phyloP scores from a whole-genome alignment of 2,888 invertebrate species.

The Ommatoiulus sabulosus region DNA sequence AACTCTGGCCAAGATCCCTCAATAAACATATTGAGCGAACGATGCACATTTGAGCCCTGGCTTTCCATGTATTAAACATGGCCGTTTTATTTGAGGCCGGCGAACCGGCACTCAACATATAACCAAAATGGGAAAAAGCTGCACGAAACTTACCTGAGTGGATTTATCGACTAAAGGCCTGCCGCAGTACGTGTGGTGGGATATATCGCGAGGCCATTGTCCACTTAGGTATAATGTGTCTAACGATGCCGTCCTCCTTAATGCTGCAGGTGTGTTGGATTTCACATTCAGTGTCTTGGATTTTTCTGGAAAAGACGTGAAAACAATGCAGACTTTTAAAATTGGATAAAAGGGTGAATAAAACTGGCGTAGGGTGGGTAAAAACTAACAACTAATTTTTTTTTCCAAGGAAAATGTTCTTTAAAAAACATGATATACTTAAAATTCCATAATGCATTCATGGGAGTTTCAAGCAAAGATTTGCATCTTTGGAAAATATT shows the following conservation, averaged over 20 bases:
- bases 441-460: no score
- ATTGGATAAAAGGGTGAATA: not conserved
- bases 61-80: not conserved
- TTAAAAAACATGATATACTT: no score
- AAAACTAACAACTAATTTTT: no score
- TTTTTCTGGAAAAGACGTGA: constrained; percentile 54
- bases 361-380: no score
- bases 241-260: constrained; percentile 78
- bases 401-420: no score
- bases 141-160: constrained; percentile 75
- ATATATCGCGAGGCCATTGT: constrained; percentile 78
- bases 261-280: constrained; percentile 52
- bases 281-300: constrained; percentile 55
- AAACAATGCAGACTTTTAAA: not conserved
- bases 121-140: not conserved
- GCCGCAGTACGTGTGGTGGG: constrained; percentile 76
- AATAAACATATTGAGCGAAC: not conserved
- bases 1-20: not conserved
- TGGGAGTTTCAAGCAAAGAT: no score
- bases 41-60: not conserved
- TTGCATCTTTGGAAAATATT: no score
- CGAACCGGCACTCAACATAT: constrained; percentile 51
- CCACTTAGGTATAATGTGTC: constrained; percentile 84
- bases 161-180: constrained; percentile 81
- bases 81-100: no score